Evolutionary conservation across 2,113 vertebrate genomes (phyloP).

Genomic region (Limnothrissa miodon): DNA sequence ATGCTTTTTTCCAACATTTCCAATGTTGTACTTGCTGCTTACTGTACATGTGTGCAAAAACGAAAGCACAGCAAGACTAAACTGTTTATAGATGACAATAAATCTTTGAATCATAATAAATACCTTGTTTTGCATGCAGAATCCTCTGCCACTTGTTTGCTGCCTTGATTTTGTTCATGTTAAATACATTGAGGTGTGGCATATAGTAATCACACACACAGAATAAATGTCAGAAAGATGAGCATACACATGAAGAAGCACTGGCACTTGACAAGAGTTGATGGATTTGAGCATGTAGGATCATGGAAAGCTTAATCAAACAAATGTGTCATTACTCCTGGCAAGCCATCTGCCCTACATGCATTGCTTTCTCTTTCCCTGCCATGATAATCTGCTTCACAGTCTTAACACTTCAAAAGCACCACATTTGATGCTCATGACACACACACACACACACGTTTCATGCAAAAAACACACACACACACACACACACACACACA

Average conservation of each 20-base stretch:
- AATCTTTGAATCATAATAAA: too few species aligned
- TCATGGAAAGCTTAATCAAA: not conserved
- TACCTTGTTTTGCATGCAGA: too few species aligned
- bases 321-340: not conserved
- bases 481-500: constrained; percentile 11
- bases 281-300: not conserved
- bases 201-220: not conserved
- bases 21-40: too few species aligned
- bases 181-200: too few species aligned
- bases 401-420: not conserved
- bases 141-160: too few species aligned
- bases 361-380: not conserved
- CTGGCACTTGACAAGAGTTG: not conserved
- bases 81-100: too few species aligned
- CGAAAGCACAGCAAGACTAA: too few species aligned
- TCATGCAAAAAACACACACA: constrained; percentile 9
- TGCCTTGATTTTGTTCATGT: too few species aligned
- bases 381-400: not conserved
- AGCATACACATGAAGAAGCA: not conserved
- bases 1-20: not conserved
- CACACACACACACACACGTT: not conserved
- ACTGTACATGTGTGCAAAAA: too few species aligned
- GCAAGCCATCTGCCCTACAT: not conserved
- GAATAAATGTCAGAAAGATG: not conserved
- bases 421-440: not conserved